Conservation (phyloP, 2,113 vertebrate species). For the Nyctereutes procyonoides region DNA sequence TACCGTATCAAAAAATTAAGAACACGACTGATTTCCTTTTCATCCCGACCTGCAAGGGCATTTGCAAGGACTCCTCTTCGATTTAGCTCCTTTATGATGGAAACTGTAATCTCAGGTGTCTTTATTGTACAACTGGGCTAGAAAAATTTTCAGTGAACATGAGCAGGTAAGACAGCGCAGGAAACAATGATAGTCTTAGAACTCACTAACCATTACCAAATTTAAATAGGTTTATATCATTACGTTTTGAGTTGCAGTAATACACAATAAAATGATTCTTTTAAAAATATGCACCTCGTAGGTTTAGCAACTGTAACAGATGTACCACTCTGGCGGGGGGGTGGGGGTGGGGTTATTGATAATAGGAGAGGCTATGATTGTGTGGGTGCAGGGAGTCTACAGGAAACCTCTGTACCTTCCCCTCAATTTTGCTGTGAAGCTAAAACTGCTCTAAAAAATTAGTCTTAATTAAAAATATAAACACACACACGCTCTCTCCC, state of each 20-base stretch:
- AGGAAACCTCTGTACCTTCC: not conserved
- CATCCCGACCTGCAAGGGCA: slow-evolving; percentile 96
- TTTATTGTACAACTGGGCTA: slow-evolving; percentile 86
- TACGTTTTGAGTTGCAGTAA: not conserved
- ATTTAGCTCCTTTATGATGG: slow-evolving; percentile 95
- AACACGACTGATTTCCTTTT: slow-evolving; percentile 90
- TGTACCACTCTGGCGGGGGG: not conserved
- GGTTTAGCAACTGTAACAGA: not conserved
- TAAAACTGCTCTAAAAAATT: not conserved
- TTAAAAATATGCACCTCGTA: not conserved
- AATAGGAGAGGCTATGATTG: not conserved
- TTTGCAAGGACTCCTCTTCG: slow-evolving; percentile 96
- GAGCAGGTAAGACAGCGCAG: not conserved
- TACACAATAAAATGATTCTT: not conserved
- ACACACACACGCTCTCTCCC: not conserved
- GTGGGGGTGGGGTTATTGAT: not conserved
- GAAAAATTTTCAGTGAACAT: not conserved
- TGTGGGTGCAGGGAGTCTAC: not conserved
- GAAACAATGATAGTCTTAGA: not conserved
- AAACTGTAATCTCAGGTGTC: slow-evolving; percentile 94
- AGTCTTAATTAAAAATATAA: not conserved
- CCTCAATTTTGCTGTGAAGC: not conserved
- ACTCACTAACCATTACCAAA: not conserved
- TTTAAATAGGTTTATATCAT: not conserved
- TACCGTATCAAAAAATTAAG: slow-evolving; percentile 96